phyloP scores from a whole-genome alignment of 2,797 vertebrate genomes.

The Eutrigla gurnardus region DNA sequence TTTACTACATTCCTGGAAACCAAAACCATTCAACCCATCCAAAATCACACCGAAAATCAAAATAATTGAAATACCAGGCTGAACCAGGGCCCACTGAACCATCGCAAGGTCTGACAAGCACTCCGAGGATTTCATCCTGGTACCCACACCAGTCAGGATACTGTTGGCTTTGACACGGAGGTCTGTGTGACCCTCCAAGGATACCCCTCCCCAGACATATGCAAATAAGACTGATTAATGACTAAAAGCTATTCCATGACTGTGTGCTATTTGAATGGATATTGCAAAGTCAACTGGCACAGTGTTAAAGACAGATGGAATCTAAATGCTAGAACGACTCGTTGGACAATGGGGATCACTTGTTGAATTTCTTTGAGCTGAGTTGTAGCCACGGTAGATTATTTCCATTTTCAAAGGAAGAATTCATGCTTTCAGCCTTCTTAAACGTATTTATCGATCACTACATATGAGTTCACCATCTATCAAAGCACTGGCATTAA shows the following conservation, averaged over 20 bases:
- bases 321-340: background rate
- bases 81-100: no score
- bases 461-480: constrained; percentile 16
- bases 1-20: background rate
- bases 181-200: no score
- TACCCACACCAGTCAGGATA: no score
- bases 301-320: background rate
- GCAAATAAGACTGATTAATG: background rate
- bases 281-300: background rate
- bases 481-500: constrained; percentile 19
- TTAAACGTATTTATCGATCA: constrained; percentile 31
- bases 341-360: background rate
- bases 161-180: no score
- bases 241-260: background rate
- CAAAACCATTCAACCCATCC: no score
- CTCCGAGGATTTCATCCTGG: no score
- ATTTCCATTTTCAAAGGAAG: background rate
- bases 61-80: no score
- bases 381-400: background rate
- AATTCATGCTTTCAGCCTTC: background rate
- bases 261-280: background rate
- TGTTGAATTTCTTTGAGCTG: background rate
- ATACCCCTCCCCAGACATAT: background rate
- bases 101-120: no score
- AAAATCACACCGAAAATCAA: no score